Conservation (phyloP, 2,797 vertebrate species). For the Pagetopsis macropterus region DNA sequence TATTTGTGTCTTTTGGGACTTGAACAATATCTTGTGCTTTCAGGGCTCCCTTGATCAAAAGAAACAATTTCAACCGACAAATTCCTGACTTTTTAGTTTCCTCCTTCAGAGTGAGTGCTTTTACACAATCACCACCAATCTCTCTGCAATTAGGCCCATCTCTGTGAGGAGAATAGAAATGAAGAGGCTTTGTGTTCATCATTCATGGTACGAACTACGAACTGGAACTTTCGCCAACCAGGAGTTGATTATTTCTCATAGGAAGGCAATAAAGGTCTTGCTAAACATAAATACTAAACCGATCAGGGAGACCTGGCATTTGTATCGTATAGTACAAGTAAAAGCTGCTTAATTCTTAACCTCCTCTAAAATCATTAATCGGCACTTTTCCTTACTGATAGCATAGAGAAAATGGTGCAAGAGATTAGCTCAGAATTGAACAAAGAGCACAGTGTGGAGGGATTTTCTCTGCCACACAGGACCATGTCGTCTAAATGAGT, state of each 20-base stretch:
- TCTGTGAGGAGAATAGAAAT: conserved; percentile 58
- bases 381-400: conserved; percentile 46
- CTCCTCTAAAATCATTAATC: conserved; percentile 40
- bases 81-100: conserved; percentile 36
- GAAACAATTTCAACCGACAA: conserved; percentile 26
- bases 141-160: conserved; percentile 19
- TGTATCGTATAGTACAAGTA: neutral
- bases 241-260: conserved; percentile 17
- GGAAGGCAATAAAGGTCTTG: neutral
- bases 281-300: conserved; percentile 10
- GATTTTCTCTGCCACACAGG: conserved; percentile 49
- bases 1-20: conserved; percentile 27
- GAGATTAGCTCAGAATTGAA: conserved; percentile 63
- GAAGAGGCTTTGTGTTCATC: conserved; percentile 30
- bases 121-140: conserved; percentile 45
- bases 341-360: conserved; percentile 38
- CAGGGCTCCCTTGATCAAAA: conserved; percentile 49
- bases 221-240: conserved; percentile 6
- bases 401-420: conserved; percentile 32
- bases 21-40: conserved; percentile 40
- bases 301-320: conserved; percentile 7
- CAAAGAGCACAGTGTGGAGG: conserved; percentile 65
- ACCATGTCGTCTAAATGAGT: conserved; percentile 26
- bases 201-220: conserved; percentile 7
- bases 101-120: conserved; percentile 23